phyloP scores from a whole-genome alignment of 2,797 vertebrate genomes.

The Rhinogobio ventralis region DNA sequence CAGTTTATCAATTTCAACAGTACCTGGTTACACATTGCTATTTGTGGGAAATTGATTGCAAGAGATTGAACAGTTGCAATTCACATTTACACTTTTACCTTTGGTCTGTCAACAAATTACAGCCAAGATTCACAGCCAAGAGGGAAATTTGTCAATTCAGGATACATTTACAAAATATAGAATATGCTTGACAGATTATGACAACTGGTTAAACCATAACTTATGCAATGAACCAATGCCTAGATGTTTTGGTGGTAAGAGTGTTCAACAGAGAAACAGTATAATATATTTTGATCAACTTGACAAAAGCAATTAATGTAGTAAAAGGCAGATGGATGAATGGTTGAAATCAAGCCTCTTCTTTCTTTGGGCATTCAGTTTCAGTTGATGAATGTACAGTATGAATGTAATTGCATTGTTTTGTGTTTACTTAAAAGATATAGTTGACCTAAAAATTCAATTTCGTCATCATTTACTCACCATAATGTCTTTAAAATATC shows the following conservation, averaged over 20 bases:
- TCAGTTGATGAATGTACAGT: neutral
- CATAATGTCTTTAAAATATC: neutral
- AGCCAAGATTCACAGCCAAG: no score
- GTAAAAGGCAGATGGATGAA: neutral
- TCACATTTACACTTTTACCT: no score
- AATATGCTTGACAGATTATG: no score
- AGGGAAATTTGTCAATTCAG: no score
- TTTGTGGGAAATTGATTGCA: no score
- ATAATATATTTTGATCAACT: neutral
- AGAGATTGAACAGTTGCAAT: no score
- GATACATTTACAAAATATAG: no score
- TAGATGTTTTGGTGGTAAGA: neutral
- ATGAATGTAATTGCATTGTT: neutral
- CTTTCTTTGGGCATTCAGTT: neutral
- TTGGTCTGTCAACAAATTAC: no score
- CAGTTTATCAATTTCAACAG: no score
- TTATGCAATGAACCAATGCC: no score
- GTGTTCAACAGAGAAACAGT: neutral
- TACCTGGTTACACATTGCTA: no score
- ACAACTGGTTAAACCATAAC: no score
- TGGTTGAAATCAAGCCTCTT: neutral
- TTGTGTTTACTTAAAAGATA: neutral
- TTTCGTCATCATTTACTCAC: neutral
- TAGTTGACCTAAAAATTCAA: neutral
- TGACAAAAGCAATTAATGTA: neutral